Base-by-base conservation (phyloP, 1,140 invertebrate genomes). In the Popillia japonica region DNA sequence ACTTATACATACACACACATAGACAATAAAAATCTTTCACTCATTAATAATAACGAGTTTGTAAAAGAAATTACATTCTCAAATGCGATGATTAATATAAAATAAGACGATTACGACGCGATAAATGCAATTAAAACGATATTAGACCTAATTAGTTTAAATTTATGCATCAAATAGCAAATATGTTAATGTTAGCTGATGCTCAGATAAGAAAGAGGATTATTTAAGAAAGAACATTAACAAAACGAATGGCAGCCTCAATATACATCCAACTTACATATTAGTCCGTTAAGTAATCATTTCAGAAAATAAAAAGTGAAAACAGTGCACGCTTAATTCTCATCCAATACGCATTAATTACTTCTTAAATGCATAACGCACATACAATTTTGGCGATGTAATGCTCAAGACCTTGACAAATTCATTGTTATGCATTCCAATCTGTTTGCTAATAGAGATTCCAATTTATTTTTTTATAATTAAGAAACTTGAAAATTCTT, bases 401-500 rank as follows among this genome's bases (percentile, higher is more conserved):
- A 64, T 17, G 7, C 23, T 64, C 6, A 40, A 73, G 72, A 41
- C 72, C 72, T 73, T 73, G 72, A 73, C 7, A 73, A 73, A 64
- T 64, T 64, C 17, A 40, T 42, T 73, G 72, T 73, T 73, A 73
- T 73, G 72, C 72, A 73, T 73, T 73, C 72, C 72, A 42, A 48
- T 75, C 20, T 48, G 41, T 48, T 75, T 48, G 74, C 9, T 41
- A 42, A 42, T 42, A 34, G 27, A 41, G 40, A 74, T 34, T 40
- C 40, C 11, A 74, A 74, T 40, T 8, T n/a, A n/a, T n/a, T n/a
- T 34, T 74, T 74, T 17, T 10, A 22, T 20, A 27, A 27, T n/a
- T 27, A n/a, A 20, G 20, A 68, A 6, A 48, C 17, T 48, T 48
- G 17, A 11, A 48, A 48, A 48, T 4, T 8, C 0, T 48, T 22